Evolutionary conservation across 2,797 vertebrate genomes (phyloP).

Genomic region (Sternotherus odoratus): DNA sequence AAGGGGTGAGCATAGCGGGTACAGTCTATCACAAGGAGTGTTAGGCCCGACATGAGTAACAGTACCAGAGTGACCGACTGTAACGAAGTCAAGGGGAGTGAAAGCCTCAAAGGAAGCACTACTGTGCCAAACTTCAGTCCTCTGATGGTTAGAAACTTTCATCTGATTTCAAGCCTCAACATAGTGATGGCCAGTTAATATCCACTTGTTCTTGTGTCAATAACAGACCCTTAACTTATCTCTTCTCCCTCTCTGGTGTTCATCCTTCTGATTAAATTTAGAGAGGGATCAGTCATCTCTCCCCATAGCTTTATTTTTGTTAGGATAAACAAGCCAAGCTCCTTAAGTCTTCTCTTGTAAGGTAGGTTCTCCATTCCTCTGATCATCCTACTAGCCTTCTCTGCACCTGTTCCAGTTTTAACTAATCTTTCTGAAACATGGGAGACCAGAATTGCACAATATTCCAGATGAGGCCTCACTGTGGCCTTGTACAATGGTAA

Average conservation of each 20-base stretch:
- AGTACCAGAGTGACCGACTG: too few relatives aligned
- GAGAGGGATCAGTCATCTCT: neutral
- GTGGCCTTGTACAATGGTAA: neutral
- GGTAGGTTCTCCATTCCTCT: neutral
- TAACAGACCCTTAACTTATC: neutral
- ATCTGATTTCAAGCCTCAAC: neutral
- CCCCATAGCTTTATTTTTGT: neutral
- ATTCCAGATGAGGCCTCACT: neutral
- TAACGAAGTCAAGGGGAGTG: too few relatives aligned
- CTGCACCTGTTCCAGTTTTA: neutral
- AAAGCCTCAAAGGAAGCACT: too few relatives aligned
- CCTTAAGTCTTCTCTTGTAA: neutral
- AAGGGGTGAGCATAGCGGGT: too few relatives aligned
- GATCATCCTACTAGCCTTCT: neutral
- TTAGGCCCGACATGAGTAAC: too few relatives aligned
- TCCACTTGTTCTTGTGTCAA: neutral
- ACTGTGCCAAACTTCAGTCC: too few relatives aligned
- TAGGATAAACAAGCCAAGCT: neutral
- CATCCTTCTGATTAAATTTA: neutral
- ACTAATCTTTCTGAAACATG: neutral
- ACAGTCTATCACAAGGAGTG: too few relatives aligned
- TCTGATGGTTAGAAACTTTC: neutral
- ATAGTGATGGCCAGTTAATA: neutral
- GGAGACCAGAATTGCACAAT: neutral
- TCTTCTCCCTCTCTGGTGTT: neutral